These are phyloP conservation scores for Penaeus chinensis DNA, from an alignment of 1,140 invertebrate species.

Conservation along the genomic window DNA sequence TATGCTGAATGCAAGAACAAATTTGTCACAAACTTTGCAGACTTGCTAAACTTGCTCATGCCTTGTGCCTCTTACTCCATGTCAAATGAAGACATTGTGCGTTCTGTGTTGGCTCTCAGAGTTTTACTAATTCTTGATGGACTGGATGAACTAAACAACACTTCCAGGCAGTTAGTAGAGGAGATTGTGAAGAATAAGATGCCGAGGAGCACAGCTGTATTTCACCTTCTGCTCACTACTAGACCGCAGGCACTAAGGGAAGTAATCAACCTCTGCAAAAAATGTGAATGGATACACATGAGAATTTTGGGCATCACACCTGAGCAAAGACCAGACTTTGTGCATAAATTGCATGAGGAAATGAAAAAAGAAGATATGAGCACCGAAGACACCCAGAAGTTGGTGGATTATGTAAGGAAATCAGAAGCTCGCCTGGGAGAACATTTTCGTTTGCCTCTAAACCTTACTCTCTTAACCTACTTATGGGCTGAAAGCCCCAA, in stretches of 20 bases:
- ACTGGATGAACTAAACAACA: conserved; percentile 40
- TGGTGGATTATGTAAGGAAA: conserved; percentile 31
- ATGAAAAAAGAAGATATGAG: conserved; percentile 27
- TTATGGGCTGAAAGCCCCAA: conserved; percentile 31
- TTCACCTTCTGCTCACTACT: conserved; percentile 39
- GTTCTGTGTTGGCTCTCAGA: conserved; percentile 15
- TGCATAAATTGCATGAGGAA: conserved; percentile 37
- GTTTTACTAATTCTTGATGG: conserved; percentile 44
- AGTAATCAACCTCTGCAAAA: background rate
- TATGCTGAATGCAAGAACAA: conserved; percentile 39
- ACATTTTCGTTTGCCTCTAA: conserved; percentile 43
- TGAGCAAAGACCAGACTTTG: conserved; percentile 39
- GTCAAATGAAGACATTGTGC: conserved; percentile 10
- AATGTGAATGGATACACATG: conserved; percentile 11
- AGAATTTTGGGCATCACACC: conserved; percentile 19
- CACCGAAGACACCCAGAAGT: background rate
- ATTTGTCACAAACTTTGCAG: conserved; percentile 11
- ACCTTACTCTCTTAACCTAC: conserved; percentile 48
- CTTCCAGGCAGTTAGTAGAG: conserved; percentile 10
- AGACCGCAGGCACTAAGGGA: conserved; percentile 20
- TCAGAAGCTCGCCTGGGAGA: conserved; percentile 24
- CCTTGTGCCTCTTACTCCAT: conserved; percentile 16
- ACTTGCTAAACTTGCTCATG: conserved; percentile 19
- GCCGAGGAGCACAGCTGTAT: background rate
- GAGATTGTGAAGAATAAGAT: conserved; percentile 18